phyloP scores from a whole-genome alignment of 2,888 invertebrate genomes.

The Amphiduros pacificus region DNA sequence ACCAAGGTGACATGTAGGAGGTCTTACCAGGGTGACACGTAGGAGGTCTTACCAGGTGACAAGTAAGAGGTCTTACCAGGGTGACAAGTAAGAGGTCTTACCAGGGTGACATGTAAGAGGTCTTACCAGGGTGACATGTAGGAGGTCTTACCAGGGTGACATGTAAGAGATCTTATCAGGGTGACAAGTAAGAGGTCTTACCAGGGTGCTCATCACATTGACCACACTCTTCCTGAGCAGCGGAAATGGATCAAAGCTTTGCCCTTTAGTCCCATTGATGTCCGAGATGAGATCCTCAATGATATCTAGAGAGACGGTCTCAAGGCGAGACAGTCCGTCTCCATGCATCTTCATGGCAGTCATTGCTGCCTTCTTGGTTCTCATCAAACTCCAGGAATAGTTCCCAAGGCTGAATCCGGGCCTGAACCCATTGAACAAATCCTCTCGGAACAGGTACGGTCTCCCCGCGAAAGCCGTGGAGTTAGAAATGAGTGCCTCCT shows the following conservation, averaged over 20 bases:
- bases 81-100: too few species aligned
- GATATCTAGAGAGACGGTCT: conserved; percentile 7
- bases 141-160: too few species aligned
- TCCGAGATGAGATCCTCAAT: neutral
- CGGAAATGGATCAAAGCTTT: too few species aligned
- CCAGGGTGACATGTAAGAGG: too few species aligned
- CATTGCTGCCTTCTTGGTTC: neutral
- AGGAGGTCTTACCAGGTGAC: too few species aligned
- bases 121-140: too few species aligned
- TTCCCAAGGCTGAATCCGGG: neutral
- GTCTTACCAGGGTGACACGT: too few species aligned
- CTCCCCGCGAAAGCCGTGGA: conserved; percentile 19
- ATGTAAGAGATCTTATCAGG: too few species aligned
- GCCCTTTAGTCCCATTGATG: neutral
- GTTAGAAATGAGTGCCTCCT: conserved; percentile 17
- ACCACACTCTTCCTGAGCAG: neutral
- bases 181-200: too few species aligned
- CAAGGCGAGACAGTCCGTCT: conserved; percentile 13
- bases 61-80: too few species aligned
- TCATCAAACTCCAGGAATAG: neutral
- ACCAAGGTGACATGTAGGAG: too few species aligned
- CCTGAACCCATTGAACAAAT: neutral
- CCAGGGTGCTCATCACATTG: conserved; percentile 4
- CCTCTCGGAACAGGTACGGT: conserved; percentile 7
- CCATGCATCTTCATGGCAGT: conserved; percentile 7